phyloP scores from a whole-genome alignment of 2,113 vertebrate species.

The Elgaria multicarinata region DNA sequence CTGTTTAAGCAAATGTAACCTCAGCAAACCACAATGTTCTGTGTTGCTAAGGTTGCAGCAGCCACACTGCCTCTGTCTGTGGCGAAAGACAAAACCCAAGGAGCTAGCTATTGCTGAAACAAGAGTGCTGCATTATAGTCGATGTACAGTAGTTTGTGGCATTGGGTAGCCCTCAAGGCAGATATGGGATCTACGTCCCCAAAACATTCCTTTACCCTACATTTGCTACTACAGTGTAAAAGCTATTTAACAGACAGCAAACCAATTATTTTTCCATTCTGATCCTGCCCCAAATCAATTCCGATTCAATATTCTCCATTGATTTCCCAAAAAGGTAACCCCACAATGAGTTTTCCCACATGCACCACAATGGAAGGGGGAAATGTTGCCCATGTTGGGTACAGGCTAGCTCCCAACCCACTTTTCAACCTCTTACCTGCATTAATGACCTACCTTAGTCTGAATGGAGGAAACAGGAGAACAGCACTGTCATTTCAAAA shows the following conservation, averaged over 20 bases:
- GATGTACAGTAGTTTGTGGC: background rate
- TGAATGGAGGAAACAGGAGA: background rate
- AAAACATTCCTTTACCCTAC: background rate
- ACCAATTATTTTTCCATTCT: background rate
- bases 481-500: background rate
- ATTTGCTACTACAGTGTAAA: background rate
- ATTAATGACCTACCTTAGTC: background rate
- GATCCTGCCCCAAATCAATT: background rate
- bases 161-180: background rate
- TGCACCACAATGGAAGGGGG: too few relatives aligned
- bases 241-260: background rate
- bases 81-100: too few relatives aligned
- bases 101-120: too few relatives aligned
- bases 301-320: background rate
- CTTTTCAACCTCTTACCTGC: background rate
- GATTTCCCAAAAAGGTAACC: background rate
- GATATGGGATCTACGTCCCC: background rate
- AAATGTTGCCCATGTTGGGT: background rate
- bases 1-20: too few relatives aligned
- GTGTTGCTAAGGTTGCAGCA: too few relatives aligned
- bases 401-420: background rate
- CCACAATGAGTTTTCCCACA: background rate
- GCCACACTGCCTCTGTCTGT: too few relatives aligned
- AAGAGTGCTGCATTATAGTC: too few relatives aligned
- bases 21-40: too few relatives aligned